A percentile compares a stretch with the other conserved stretches of the same genome.
These are phyloP conservation scores for Furnarius figulus DNA, from an alignment of 2,113 vertebrate species.

Conservation along the genomic window DNA sequence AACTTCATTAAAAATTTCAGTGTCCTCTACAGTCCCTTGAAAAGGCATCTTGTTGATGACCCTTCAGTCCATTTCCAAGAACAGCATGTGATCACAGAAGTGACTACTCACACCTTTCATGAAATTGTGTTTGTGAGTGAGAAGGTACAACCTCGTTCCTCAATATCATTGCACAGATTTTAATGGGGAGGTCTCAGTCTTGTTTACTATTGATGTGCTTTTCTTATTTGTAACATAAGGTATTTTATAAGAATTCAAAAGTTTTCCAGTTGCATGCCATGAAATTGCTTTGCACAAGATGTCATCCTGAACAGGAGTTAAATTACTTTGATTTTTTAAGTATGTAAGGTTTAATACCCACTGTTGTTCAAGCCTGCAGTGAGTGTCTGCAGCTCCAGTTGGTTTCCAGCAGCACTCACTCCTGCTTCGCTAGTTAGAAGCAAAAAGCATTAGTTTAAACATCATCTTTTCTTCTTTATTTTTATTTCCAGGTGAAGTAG, in stretches of 20 bases:
- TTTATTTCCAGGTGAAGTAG: background rate
- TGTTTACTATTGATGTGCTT: background rate
- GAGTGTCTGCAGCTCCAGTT: background rate
- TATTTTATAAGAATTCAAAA: background rate
- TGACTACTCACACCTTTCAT: slow-evolving; percentile 85
- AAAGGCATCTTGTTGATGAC: slow-evolving; percentile 87
- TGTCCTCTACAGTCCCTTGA: slow-evolving; percentile 85
- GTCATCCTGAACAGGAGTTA: background rate
- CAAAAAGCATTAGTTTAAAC: background rate
- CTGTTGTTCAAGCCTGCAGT: background rate
- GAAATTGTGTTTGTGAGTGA: slow-evolving; percentile 78
- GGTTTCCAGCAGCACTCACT: background rate
- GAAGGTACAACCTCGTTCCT: slow-evolving; percentile 72
- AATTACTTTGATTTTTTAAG: background rate
- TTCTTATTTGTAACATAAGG: background rate
- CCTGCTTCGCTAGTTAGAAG: background rate
- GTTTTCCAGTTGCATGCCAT: background rate
- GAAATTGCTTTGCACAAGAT: background rate
- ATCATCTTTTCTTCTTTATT: background rate
- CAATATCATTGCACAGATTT: background rate
- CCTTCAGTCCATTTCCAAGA: slow-evolving; percentile 18
- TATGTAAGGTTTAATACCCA: background rate
- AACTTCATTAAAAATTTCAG: slow-evolving; percentile 95
- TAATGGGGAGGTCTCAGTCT: background rate
- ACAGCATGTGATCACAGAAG: slow-evolving; percentile 82